phyloP scores from a whole-genome alignment of 2,888 invertebrate species.

The Carterocephalus palaemon region DNA sequence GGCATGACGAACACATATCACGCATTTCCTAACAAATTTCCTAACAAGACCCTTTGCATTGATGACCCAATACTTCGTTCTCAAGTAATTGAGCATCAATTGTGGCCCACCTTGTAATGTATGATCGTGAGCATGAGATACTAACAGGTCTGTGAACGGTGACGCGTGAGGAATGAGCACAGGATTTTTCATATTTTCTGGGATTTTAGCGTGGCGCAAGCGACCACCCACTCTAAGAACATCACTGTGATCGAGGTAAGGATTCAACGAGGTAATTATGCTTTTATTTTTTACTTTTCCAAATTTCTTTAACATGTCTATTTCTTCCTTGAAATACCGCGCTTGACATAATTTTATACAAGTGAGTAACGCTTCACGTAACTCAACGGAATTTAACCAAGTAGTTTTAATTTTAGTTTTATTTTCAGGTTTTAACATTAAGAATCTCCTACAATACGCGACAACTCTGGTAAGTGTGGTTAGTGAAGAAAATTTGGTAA shows the following conservation, averaged over 20 bases:
- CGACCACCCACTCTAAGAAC: slow-evolving; percentile 34
- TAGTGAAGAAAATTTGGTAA: slow-evolving; percentile 26
- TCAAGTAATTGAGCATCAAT: slow-evolving; percentile 1
- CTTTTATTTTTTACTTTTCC: slow-evolving; percentile 18
- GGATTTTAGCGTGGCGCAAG: slow-evolving; percentile 24
- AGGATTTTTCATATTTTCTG: slow-evolving; percentile 25
- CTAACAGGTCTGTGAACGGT: slow-evolving; percentile 15
- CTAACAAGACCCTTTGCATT: not conserved
- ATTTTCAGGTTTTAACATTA: slow-evolving; percentile 14
- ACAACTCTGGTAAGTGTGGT: slow-evolving; percentile 22
- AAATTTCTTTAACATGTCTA: not conserved
- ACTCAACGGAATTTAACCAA: not conserved
- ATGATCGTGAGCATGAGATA: not conserved
- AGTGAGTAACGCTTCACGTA: not conserved
- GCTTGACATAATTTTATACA: slow-evolving; percentile 23
- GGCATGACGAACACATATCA: not conserved
- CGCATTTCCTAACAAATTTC: not conserved
- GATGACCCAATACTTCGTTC: slow-evolving; percentile 2
- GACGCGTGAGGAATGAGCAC: not conserved
- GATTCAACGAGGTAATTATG: slow-evolving; percentile 27
- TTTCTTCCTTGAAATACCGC: slow-evolving; percentile 5
- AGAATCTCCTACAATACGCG: slow-evolving; percentile 26
- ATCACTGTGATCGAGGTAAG: slow-evolving; percentile 26
- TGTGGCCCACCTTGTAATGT: slow-evolving; percentile 3
- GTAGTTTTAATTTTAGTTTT: slow-evolving; percentile 2